These are phyloP conservation scores for Anastrepha obliqua DNA, from an alignment of 1,140 invertebrate species.

Conservation along the genomic window DNA sequence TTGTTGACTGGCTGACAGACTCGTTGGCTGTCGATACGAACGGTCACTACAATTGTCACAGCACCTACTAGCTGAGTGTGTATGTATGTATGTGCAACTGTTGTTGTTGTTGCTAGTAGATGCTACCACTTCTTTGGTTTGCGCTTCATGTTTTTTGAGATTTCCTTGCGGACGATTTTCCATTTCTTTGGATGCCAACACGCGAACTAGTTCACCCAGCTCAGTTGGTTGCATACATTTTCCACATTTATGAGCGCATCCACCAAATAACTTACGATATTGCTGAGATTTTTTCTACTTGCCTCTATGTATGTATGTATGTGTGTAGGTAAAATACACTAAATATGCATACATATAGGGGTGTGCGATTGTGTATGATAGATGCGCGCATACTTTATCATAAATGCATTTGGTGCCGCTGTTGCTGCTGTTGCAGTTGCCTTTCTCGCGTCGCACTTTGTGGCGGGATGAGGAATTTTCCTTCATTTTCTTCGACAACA, in stretches of 20 bases:
- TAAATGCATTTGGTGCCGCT: background rate
- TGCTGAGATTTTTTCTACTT: background rate
- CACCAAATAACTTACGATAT: constrained; percentile 17
- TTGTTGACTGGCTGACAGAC: background rate
- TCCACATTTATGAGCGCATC: constrained; percentile 43
- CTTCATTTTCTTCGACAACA: constrained; percentile 4
- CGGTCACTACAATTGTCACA: constrained; percentile 15
- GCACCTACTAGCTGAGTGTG: background rate
- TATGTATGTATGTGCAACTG: background rate
- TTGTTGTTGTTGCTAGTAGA: background rate
- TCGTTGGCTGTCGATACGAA: background rate
- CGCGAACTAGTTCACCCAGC: constrained; percentile 39
- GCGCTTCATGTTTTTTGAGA: background rate
- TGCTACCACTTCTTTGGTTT: background rate
- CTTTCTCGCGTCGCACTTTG: background rate
- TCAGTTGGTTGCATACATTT: constrained; percentile 26
- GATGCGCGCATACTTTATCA: constrained; percentile 5
- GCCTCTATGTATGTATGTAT: background rate
- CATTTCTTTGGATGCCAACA: constrained; percentile 25
- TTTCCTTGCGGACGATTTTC: constrained; percentile 36
- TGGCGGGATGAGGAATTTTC: constrained; percentile 37
- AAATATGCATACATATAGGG: background rate
- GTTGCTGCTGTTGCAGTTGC: background rate
- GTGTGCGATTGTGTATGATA: background rate
- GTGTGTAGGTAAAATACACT: background rate